Conservation (phyloP, 2,113 vertebrate species). For the Cichladusa arquata region DNA sequence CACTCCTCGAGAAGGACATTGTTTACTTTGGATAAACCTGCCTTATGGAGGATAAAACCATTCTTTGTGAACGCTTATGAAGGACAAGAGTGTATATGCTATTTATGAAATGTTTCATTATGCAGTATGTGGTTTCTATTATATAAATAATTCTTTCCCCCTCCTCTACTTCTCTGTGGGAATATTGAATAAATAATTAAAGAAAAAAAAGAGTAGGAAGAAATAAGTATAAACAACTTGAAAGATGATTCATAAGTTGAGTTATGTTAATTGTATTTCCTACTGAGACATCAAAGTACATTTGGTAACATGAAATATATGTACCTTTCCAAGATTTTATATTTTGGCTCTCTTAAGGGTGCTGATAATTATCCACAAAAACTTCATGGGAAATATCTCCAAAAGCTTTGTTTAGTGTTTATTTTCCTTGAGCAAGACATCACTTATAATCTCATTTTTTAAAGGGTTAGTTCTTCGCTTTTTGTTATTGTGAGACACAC, state of each 20-base stretch:
- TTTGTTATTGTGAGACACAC: background rate
- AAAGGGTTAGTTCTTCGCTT: background rate
- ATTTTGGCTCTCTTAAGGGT: constrained; percentile 1
- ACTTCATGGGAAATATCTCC: constrained; percentile 12
- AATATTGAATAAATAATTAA: constrained; percentile 62
- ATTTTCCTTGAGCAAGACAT: constrained; percentile 4
- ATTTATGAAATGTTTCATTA: constrained; percentile 53
- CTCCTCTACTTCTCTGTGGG: constrained; percentile 31
- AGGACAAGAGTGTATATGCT: constrained; percentile 36
- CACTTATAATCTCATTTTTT: background rate
- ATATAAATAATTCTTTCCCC: constrained; percentile 50
- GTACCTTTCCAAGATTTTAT: constrained; percentile 33
- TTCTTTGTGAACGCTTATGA: constrained; percentile 50
- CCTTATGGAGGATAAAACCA: constrained; percentile 31
- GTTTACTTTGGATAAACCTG: constrained; percentile 54
- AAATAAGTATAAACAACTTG: constrained; percentile 59
- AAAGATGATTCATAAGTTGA: constrained; percentile 53
- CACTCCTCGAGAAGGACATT: constrained; percentile 3
- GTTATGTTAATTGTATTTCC: constrained; percentile 48
- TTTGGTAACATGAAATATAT: constrained; percentile 12
- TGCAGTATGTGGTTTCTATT: constrained; percentile 33
- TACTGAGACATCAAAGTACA: constrained; percentile 37
- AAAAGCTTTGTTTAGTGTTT: constrained; percentile 17
- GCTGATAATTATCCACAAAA: background rate
- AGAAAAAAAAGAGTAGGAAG: constrained; percentile 1